Percentiles rank a stretch among this genome's conserved stretches.
These are phyloP conservation scores for Sphenopsis melanotis DNA, from an alignment of 2,797 vertebrate genomes.

Conservation along the genomic window DNA sequence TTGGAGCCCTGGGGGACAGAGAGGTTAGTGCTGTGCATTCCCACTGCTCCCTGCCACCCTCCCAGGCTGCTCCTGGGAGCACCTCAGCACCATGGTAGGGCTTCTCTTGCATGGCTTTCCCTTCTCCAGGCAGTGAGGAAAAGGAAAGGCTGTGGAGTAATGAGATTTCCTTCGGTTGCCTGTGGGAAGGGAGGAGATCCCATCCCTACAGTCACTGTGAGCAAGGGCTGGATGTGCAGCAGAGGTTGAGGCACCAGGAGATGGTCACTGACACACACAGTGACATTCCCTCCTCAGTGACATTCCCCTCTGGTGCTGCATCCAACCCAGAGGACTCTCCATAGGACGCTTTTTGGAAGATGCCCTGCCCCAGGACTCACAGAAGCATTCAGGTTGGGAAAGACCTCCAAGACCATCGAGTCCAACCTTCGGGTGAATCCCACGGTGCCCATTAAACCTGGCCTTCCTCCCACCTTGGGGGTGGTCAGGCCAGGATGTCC, in stretches of 20 bases:
- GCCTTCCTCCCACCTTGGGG: background rate
- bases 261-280: too few relatives aligned
- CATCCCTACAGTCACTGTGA: background rate
- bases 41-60: background rate
- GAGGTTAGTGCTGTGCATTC: background rate
- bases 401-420: background rate
- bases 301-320: background rate
- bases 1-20: constrained; percentile 81
- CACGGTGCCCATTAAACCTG: accelerated
- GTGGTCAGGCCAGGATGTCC: background rate
- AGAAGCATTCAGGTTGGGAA: background rate
- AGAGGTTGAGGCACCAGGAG: background rate
- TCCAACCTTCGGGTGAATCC: too few relatives aligned
- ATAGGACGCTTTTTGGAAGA: background rate
- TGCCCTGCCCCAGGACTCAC: background rate
- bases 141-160: background rate
- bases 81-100: accelerated
- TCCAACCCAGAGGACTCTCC: background rate
- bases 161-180: background rate
- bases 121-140: background rate
- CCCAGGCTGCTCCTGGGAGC: accelerated
- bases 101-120: background rate
- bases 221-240: background rate
- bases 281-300: background rate
- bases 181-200: background rate